Base-by-base conservation (phyloP, 2,888 invertebrate species). In the Eristalis intricaria region DNA sequence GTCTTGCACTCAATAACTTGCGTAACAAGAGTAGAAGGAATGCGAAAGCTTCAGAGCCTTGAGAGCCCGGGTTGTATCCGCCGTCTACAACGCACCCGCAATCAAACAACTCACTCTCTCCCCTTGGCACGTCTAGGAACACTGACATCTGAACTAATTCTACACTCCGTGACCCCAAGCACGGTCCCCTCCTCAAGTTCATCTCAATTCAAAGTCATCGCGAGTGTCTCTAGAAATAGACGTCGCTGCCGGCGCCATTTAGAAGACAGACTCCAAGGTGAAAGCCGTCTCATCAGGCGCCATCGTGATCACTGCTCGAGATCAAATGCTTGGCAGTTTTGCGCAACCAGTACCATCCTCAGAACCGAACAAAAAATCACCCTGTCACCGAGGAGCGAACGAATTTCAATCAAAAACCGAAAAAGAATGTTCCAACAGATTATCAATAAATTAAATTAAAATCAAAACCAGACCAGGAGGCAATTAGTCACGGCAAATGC, bases 361-460 rank as follows among this genome's bases (percentile, higher is more conserved):
- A 29, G 4, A 29, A 35, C 2, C 1, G 4, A 35, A 1, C 2
- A 35, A 35, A 35, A 35, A 35, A 11, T 35, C 35, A 35, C 35
- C 35, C 50, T 13, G 50, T 50, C 50, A n/a, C 50, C 50, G 7
- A 19, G 50, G 50, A 50, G 3, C 50, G 26, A 26, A 50, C n/a
- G n/a, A 50, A 23, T 26, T 69, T 69, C 23, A 69, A 58, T 84
- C 63, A 29, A 35, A 74, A 43, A 22, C 56, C 73, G 68, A 35
- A 78, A 4, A 13, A 11, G 3, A 32, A 15, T 38, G 58, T 65
- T 64, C 35, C 58, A 69, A 74, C 74, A 65, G 68, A 73, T 60
- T 73, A 35, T n/a, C 43, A 64, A 84, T 78, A 40, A 69, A 83
- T 77, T 63, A 29, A 78, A 68, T 69, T 32, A 38, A 38, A 77